A percentile compares a stretch with the other conserved stretches of the same genome.
Evolutionary conservation across 2,888 invertebrate species (phyloP).

Genomic region (Colletes collaris): DNA sequence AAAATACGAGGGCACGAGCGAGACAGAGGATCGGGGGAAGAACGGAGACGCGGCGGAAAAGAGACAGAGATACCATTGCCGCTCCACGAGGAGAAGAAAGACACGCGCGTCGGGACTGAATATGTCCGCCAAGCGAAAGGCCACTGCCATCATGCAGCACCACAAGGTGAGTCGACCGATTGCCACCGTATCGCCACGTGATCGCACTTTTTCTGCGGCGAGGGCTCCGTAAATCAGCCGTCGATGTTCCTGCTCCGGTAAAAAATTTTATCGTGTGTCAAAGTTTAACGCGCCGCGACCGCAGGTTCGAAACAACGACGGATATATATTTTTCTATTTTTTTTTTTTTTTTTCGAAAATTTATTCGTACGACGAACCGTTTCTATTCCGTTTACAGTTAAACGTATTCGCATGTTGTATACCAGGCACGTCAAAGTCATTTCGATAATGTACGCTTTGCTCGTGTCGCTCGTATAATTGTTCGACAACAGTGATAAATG

Average conservation of each 20-base stretch:
- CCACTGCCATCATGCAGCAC: conserved; percentile 90
- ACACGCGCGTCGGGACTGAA: conserved; percentile 68
- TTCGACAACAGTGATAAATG: no score
- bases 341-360: no score
- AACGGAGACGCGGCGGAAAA: conserved; percentile 34
- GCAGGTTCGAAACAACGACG: conserved; percentile 2
- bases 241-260: conserved; percentile 7
- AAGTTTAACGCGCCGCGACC: conserved; percentile 37
- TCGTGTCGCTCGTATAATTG: no score
- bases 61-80: conserved; percentile 49
- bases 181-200: conserved; percentile 61
- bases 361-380: no score
- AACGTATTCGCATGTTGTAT: no score
- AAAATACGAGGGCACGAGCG: conserved; percentile 26
- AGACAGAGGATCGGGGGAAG: conserved; percentile 11
- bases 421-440: no score
- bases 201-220: conserved; percentile 38
- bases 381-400: no score
- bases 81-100: conserved; percentile 60
- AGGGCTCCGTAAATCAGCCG: conserved; percentile 16
- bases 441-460: no score
- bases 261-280: conserved; percentile 28
- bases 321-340: no score
- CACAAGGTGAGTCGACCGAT: conserved; percentile 80
- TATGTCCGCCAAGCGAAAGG: conserved; percentile 91